Base-by-base conservation (phyloP, 2,888 invertebrate genomes). In the Monopis laevigella region DNA sequence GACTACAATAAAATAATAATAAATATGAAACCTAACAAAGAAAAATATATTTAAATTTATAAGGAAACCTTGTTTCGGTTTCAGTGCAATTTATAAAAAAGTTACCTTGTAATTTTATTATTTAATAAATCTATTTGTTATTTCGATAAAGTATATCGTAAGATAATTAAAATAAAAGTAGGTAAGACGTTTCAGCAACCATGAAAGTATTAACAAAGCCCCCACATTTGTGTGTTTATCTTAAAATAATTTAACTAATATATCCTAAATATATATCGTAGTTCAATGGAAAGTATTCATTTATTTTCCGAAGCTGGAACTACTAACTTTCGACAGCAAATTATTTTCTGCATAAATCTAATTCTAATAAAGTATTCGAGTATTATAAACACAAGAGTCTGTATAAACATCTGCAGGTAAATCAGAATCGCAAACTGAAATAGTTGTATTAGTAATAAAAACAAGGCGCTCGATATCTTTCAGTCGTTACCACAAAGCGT, bases 401-500 rank as follows among this genome's bases (percentile, higher is more conserved):
- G 73, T 63, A 68, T 66, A 71, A 75, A 77, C 71, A 74, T 59
- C 16, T 53, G 55, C 66, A 73, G 68, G 77, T 75, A 75, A 75
- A 75, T 77, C 74, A 72, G 75, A 77, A 77, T 71, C 73, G 62
- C 74, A 69, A 77, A 77, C 71, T 59, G 63, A 69, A 71, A 71
- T 70, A 71, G 69, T 63, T 59, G 64, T 70, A 66, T 65, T 66
- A 62, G 59, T 58, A 63, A 58, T 64, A 40, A 40, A 40, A 40
- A 43, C 34, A 39, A 56, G 56, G 55, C 57, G 62, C 53, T 59
- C 54, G 58, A 71, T 61, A 75, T 73, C 75, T 73, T 67, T 72
- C 73, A 73, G 59, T 58, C 57, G 70, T 60, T 67, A 67, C 66
- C 58, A 72, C 70, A 69, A 71, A 68, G 65, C 69, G 71, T 59